Conservation (phyloP, 2,888 invertebrate genomes). For the Bombylius major region DNA sequence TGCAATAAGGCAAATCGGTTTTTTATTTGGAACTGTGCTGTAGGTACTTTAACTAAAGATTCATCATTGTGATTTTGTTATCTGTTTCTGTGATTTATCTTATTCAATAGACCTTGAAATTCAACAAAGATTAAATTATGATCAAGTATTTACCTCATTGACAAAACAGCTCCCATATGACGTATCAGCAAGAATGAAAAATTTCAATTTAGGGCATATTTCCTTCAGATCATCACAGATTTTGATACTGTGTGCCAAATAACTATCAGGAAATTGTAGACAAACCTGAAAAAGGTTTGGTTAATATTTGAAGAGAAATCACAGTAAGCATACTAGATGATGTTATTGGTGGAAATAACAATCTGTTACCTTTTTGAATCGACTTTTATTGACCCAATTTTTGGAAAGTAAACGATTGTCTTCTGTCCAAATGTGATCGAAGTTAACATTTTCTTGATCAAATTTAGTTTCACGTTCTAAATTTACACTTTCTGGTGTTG, state of each 20-base stretch:
- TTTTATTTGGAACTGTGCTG: too few relatives aligned
- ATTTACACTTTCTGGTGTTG: slow-evolving; percentile 26
- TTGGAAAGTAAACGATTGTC: slow-evolving; percentile 25
- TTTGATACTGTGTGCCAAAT: slow-evolving; percentile 53
- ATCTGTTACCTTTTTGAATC: slow-evolving; percentile 49
- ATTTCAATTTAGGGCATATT: slow-evolving; percentile 37
- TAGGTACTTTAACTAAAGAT: too few relatives aligned
- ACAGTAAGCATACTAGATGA: too few relatives aligned
- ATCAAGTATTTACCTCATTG: slow-evolving; percentile 19
- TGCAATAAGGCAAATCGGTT: too few relatives aligned
- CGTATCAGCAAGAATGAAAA: slow-evolving; percentile 80
- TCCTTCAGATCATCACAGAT: slow-evolving; percentile 48
- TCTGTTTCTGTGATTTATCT: too few relatives aligned
- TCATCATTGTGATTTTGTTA: too few relatives aligned
- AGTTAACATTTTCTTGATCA: slow-evolving; percentile 12
- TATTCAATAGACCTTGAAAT: too few relatives aligned
- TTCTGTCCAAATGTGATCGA: slow-evolving; percentile 31
- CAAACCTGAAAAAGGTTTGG: slow-evolving; percentile 51
- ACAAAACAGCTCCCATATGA: slow-evolving; percentile 69
- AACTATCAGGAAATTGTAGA: slow-evolving; percentile 80
- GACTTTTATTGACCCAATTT: slow-evolving; percentile 56
- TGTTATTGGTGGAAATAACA: not conserved
- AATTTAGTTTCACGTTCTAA: slow-evolving; percentile 26
- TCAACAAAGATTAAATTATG: too few relatives aligned
- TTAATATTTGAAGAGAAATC: too few relatives aligned